phyloP scores from a whole-genome alignment of 2,113 vertebrate species.

The Heptranchias perlo region DNA sequence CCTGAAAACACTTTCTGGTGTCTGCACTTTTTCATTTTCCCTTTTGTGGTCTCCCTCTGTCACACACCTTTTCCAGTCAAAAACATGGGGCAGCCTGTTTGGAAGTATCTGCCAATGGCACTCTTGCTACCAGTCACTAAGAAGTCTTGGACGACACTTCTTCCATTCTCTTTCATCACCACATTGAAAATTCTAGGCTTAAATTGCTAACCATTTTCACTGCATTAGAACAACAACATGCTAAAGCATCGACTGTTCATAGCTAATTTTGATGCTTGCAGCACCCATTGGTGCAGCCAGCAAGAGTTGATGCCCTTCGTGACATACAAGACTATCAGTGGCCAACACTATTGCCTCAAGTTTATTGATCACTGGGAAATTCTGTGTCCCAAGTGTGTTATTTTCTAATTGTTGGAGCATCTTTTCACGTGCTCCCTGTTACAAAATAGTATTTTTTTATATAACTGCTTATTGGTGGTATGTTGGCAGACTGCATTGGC shows the following conservation, averaged over 20 bases:
- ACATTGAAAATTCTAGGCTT: not conserved
- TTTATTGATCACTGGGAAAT: not conserved
- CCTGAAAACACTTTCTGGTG: not conserved
- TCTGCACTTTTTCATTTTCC: not conserved
- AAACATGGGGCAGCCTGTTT: not conserved
- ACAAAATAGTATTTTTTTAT: not conserved
- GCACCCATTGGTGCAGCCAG: not conserved
- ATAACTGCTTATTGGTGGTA: not conserved
- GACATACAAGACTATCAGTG: not conserved
- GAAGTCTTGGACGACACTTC: not conserved
- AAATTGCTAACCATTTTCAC: not conserved
- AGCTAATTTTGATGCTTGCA: not conserved
- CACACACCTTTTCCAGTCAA: not conserved
- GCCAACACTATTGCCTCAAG: not conserved
- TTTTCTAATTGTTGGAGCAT: not conserved
- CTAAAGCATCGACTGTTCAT: not conserved
- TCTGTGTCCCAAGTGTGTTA: not conserved
- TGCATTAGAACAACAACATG: not conserved
- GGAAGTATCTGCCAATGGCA: not conserved
- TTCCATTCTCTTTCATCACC: no score
- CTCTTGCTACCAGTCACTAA: not conserved
- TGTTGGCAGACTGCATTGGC: not conserved
- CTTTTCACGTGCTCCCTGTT: not conserved
- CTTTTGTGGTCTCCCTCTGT: not conserved
- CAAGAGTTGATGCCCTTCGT: not conserved